Evolutionary conservation across 2,797 vertebrate species (phyloP).

Genomic region (Gallinago solitaria): DNA sequence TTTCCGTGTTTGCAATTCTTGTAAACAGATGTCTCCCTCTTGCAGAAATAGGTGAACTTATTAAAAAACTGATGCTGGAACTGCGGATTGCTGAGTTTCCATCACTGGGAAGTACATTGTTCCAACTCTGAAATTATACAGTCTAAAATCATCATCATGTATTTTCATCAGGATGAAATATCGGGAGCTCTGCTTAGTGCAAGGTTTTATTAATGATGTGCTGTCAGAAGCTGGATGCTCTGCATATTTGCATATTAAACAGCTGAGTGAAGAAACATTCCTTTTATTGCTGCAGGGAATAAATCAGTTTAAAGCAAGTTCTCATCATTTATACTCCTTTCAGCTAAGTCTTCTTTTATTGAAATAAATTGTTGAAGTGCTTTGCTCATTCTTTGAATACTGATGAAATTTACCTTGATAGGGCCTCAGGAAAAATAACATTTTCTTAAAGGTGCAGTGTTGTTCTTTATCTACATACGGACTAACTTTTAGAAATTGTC

Average conservation of each 20-base stretch:
- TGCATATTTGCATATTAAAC: conserved; percentile 99
- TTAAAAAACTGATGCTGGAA: conserved; percentile 40
- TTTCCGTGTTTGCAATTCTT: neutral
- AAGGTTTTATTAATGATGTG: conserved; percentile 99
- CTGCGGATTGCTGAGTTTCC: conserved; percentile 66
- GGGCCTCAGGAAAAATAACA: conserved; percentile 81
- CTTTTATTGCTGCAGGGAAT: conserved; percentile 99
- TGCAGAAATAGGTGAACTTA: conserved; percentile 43
- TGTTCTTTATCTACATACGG: conserved; percentile 52
- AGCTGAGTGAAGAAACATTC: conserved; percentile 95
- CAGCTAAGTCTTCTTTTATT: conserved; percentile 95
- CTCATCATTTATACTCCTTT: conserved; percentile 97
- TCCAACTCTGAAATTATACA: conserved; percentile 92
- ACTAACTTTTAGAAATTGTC: conserved; percentile 56
- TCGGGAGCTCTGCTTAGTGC: conserved; percentile 93
- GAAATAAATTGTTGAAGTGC: conserved; percentile 93
- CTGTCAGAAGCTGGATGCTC: conserved; percentile 99
- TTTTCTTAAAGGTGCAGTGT: conserved; percentile 82
- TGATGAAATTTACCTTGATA: conserved; percentile 90
- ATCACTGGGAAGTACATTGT: conserved; percentile 80
- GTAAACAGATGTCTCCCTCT: conserved; percentile 5
- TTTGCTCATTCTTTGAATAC: conserved; percentile 89
- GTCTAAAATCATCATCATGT: conserved; percentile 99
- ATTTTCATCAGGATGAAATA: conserved; percentile 99
- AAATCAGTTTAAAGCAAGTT: conserved; percentile 99